Conservation (phyloP, 2,888 invertebrate genomes). For the Podotricha telesiphe region DNA sequence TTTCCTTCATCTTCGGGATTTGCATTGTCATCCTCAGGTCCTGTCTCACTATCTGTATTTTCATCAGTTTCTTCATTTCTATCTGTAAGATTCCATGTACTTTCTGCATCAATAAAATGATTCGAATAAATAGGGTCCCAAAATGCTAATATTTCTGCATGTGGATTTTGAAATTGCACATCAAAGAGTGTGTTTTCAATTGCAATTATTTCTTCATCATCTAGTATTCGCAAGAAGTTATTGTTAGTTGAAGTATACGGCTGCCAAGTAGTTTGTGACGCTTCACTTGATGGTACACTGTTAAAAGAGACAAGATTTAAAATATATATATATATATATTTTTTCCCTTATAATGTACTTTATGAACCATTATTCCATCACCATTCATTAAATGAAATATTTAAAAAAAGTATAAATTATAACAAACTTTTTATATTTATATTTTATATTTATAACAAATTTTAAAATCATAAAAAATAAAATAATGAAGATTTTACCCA, state of each 20-base stretch:
- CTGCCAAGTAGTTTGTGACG: slow-evolving; percentile 59
- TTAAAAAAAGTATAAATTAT: too few species aligned
- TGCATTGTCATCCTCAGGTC: slow-evolving; percentile 4
- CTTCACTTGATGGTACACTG: slow-evolving; percentile 62
- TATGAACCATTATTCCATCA: too few species aligned
- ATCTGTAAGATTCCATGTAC: slow-evolving; percentile 57
- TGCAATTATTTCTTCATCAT: slow-evolving; percentile 53
- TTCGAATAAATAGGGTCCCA: slow-evolving; percentile 66
- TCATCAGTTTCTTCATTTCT: slow-evolving; percentile 52
- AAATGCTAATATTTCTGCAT: slow-evolving; percentile 55
- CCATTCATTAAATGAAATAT: too few species aligned
- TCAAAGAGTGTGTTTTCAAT: slow-evolving; percentile 53
- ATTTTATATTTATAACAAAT: too few species aligned
- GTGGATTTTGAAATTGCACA: slow-evolving; percentile 55
- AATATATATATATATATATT: too few species aligned
- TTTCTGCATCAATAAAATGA: slow-evolving; percentile 65
- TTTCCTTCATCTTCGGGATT: neutral
- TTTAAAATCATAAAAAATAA: neutral
- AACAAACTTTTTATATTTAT: too few species aligned
- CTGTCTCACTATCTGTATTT: slow-evolving; percentile 30
- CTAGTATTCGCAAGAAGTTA: slow-evolving; percentile 58
- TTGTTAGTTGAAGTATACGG: slow-evolving; percentile 53
- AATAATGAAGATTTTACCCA: slow-evolving; percentile 55
- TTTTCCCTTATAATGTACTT: too few species aligned
- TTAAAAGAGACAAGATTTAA: slow-evolving; percentile 47